Conservation (phyloP, 1,140 invertebrate species). For the Scaptomyza graminum region DNA sequence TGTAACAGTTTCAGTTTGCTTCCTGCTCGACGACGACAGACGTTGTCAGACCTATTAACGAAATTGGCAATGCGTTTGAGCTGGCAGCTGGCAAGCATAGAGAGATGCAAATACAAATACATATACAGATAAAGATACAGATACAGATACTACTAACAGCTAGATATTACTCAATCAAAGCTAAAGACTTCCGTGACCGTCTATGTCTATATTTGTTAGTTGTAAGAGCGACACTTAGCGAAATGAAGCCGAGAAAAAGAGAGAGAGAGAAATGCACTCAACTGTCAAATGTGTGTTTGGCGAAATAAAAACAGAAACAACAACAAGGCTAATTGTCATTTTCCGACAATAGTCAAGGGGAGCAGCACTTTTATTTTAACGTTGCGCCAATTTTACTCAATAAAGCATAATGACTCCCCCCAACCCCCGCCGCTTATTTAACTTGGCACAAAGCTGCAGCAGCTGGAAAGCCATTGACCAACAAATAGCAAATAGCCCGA, state of each 20-base stretch:
- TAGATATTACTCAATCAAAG: slow-evolving; percentile 77
- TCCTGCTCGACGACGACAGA: slow-evolving; percentile 48
- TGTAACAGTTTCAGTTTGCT: slow-evolving; percentile 67
- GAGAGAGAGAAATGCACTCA: slow-evolving; percentile 62
- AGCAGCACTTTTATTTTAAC: slow-evolving; percentile 33
- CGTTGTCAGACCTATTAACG: slow-evolving; percentile 70
- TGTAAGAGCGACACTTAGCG: slow-evolving; percentile 1
- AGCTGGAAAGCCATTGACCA: slow-evolving; percentile 22
- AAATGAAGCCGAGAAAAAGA: neutral
- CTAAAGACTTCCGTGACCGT: slow-evolving; percentile 71
- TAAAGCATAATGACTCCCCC: slow-evolving; percentile 59
- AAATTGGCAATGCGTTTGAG: slow-evolving; percentile 57
- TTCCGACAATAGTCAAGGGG: slow-evolving; percentile 61
- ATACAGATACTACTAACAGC: slow-evolving; percentile 44
- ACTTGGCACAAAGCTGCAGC: slow-evolving; percentile 16
- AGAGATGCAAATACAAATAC: slow-evolving; percentile 4
- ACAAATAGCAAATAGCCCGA: slow-evolving; percentile 20
- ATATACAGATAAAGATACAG: slow-evolving; percentile 26
- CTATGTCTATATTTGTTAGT: slow-evolving; percentile 40
- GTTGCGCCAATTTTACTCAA: slow-evolving; percentile 45
- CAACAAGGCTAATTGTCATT: slow-evolving; percentile 75
- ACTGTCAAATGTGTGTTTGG: slow-evolving; percentile 58
- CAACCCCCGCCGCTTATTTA: neutral
- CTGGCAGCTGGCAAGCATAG: slow-evolving; percentile 45
- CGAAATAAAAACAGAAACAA: slow-evolving; percentile 5